phyloP scores from a whole-genome alignment of 2,888 invertebrate genomes.

The Allygus modestus region DNA sequence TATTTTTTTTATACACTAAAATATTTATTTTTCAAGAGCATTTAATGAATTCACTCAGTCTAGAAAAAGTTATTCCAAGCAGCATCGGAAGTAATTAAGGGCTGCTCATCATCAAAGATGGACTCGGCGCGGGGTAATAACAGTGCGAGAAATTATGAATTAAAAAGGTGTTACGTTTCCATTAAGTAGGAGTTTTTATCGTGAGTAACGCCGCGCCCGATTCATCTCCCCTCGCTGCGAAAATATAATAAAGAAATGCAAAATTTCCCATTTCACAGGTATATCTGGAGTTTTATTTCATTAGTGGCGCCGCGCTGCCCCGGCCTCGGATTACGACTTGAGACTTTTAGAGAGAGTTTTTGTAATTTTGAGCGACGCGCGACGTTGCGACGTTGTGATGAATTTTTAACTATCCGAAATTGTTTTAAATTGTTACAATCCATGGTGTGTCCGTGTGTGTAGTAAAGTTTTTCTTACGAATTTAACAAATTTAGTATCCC shows the following conservation, averaged over 20 bases:
- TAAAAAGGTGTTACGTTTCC: conserved; percentile 65
- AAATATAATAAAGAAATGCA: conserved; percentile 66
- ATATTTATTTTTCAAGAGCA: no score
- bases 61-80: no score
- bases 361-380: conserved; percentile 21
- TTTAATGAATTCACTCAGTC: no score
- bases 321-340: conserved; percentile 47
- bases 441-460: no score
- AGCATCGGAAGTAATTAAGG: conserved; percentile 46
- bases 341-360: conserved; percentile 39
- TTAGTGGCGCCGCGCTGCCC: conserved; percentile 55
- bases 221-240: conserved; percentile 62
- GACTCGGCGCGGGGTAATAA: conserved; percentile 35
- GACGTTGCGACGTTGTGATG: not conserved
- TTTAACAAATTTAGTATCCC: no score
- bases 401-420: not conserved
- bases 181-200: conserved; percentile 65
- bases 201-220: conserved; percentile 67
- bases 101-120: conserved; percentile 58
- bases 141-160: conserved; percentile 64
- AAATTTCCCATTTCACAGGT: conserved; percentile 66
- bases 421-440: no score
- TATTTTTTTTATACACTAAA: no score
- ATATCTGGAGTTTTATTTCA: conserved; percentile 66
- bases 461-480: no score